Percentiles rank a stretch among this genome's conserved stretches.
These are phyloP conservation scores for Helicoverpa zea DNA, from an alignment of 1,140 invertebrate species.

Conservation along the genomic window DNA sequence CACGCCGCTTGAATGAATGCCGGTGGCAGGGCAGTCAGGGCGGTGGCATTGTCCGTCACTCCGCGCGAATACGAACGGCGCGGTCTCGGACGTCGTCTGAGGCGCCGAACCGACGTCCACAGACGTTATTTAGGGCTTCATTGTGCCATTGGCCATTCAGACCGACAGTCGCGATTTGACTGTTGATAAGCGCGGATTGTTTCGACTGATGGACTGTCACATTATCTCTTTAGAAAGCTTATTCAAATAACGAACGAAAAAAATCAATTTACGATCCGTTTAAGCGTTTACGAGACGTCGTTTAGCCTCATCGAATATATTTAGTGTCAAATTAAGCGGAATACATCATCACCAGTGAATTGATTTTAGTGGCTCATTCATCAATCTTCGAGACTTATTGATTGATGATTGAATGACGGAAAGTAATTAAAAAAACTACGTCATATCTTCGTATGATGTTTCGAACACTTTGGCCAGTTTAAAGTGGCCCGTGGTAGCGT, in stretches of 20 bases:
- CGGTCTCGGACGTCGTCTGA: constrained; percentile 67
- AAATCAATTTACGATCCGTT: constrained; percentile 53
- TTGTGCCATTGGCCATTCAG: constrained; percentile 79
- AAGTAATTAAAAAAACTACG: constrained; percentile 79
- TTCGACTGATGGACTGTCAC: constrained; percentile 76
- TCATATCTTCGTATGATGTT: constrained; percentile 55
- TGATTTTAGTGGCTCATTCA: constrained; percentile 78
- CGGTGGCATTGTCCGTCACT: constrained; percentile 78
- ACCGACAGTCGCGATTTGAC: constrained; percentile 72
- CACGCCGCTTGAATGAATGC: constrained; percentile 61
- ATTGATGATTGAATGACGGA: constrained; percentile 83
- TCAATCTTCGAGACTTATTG: constrained; percentile 83
- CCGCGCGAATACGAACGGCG: constrained; percentile 57
- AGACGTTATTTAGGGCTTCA: constrained; percentile 82
- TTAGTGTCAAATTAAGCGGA: constrained; percentile 83
- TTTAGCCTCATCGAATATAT: constrained; percentile 64
- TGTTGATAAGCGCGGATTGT: constrained; percentile 70
- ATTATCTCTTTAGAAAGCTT: constrained; percentile 70
- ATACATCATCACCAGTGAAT: constrained; percentile 79
- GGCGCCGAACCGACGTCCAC: constrained; percentile 77
- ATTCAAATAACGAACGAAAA: constrained; percentile 57
- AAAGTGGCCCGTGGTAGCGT: constrained; percentile 36
- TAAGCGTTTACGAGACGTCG: constrained; percentile 55
- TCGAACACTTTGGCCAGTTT: constrained; percentile 50
- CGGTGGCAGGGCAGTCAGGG: constrained; percentile 68